Evolutionary conservation across 2,797 vertebrate genomes (phyloP).

Genomic region (Gymnoscopelus braueri): DNA sequence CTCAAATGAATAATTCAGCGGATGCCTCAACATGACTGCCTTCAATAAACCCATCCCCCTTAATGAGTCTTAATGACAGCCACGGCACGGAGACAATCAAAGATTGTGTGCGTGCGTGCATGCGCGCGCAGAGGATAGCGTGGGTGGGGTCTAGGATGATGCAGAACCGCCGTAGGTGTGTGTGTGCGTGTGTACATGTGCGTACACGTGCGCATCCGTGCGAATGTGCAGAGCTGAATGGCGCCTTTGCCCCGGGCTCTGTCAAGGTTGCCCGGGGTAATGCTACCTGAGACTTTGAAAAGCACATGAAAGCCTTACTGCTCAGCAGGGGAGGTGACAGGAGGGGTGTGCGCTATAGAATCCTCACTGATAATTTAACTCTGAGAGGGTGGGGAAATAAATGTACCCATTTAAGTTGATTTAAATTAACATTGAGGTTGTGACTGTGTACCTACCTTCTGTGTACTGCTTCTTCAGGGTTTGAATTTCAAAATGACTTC

Average conservation of each 20-base stretch:
- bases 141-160: conserved; percentile 44
- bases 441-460: too few relatives aligned
- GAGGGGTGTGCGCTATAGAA: conserved; percentile 23
- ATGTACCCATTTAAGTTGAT: too few relatives aligned
- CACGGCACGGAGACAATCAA: conserved; percentile 78
- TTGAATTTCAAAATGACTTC: conserved; percentile 65
- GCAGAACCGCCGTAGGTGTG: conserved; percentile 28
- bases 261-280: conserved; percentile 76
- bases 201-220: conserved; percentile 11
- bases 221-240: conserved; percentile 31
- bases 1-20: conserved; percentile 77
- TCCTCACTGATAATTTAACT: too few relatives aligned
- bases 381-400: too few relatives aligned
- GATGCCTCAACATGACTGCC: conserved; percentile 76
- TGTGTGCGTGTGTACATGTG: conserved; percentile 38
- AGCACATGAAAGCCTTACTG: conserved; percentile 77
- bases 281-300: conserved; percentile 78
- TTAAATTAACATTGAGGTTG: too few relatives aligned
- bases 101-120: conserved; percentile 41
- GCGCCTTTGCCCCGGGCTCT: conserved; percentile 77
- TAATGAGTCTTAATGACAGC: conserved; percentile 84
- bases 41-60: conserved; percentile 83
- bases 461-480: conserved; percentile 9
- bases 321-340: conserved; percentile 66
- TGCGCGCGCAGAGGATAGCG: conserved; percentile 24